Conservation (phyloP, 2,888 invertebrate genomes). For the Mellilla xanthometata region DNA sequence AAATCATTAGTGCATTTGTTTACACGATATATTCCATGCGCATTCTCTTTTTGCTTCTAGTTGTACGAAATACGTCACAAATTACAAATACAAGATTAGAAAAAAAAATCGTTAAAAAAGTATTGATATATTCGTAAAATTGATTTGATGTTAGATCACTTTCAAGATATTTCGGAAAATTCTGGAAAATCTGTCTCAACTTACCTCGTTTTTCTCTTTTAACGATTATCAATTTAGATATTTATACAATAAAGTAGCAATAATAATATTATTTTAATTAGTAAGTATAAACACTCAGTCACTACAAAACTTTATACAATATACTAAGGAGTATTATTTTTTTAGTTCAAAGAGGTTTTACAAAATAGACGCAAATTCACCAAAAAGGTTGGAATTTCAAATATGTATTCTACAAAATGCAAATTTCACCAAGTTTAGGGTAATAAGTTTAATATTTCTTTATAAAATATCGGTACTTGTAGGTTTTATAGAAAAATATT, state of each 20-base stretch:
- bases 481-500: constrained; percentile 20
- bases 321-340: neutral
- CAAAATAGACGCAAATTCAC: constrained; percentile 11
- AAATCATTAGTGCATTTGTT: no score
- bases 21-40: no score
- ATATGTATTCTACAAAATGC: constrained; percentile 18
- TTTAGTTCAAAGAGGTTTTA: constrained; percentile 10
- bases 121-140: no score
- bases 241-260: neutral
- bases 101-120: no score
- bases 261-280: no score
- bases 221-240: neutral
- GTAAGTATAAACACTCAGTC: neutral
- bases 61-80: no score
- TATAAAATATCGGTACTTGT: constrained; percentile 11
- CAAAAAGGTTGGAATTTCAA: constrained; percentile 13
- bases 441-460: constrained; percentile 2
- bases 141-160: neutral
- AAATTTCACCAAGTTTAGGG: neutral
- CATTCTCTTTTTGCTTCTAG: no score
- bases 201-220: constrained; percentile 1
- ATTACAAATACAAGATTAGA: no score
- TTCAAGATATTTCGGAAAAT: neutral
- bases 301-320: constrained; percentile 2
- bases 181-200: no score